Conservation (phyloP, 2,113 vertebrate species). For the Empidonax traillii region DNA sequence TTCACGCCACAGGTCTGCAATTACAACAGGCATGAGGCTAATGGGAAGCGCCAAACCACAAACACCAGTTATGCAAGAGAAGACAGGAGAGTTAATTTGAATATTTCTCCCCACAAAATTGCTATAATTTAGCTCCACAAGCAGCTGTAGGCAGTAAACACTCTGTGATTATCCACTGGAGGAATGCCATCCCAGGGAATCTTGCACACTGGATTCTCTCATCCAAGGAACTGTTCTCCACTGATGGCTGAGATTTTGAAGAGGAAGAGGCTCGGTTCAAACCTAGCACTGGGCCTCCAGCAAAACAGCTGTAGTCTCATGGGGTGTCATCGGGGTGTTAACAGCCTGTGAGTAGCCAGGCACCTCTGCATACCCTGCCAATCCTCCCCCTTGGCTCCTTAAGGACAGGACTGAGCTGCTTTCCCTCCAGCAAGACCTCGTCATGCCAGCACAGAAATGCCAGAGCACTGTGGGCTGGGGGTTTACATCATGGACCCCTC, state of each 20-base stretch:
- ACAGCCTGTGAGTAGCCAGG: neutral
- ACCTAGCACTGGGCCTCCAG: neutral
- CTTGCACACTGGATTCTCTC: neutral
- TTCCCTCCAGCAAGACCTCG: neutral
- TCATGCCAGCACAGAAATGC: neutral
- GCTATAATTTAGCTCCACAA: constrained; percentile 59
- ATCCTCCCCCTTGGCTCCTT: neutral
- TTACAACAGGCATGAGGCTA: constrained; percentile 31
- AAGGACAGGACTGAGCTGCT: neutral
- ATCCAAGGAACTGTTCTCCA: neutral
- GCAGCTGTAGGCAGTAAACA: neutral
- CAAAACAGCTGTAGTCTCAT: neutral
- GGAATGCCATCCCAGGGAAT: neutral
- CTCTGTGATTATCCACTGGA: constrained; percentile 54
- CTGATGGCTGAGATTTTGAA: neutral
- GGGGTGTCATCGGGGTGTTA: rapidly evolving
- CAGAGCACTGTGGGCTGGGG: neutral
- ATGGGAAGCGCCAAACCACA: constrained; percentile 46
- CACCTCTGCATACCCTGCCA: neutral
- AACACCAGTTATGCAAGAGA: constrained; percentile 32
- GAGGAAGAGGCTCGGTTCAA: neutral
- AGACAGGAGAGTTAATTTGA: constrained; percentile 59
- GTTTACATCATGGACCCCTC: neutral
- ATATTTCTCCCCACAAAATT: constrained; percentile 54
- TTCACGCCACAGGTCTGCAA: constrained; percentile 48